Conservation (phyloP, 1,140 invertebrate species). For the Potamilus streckersoni region DNA sequence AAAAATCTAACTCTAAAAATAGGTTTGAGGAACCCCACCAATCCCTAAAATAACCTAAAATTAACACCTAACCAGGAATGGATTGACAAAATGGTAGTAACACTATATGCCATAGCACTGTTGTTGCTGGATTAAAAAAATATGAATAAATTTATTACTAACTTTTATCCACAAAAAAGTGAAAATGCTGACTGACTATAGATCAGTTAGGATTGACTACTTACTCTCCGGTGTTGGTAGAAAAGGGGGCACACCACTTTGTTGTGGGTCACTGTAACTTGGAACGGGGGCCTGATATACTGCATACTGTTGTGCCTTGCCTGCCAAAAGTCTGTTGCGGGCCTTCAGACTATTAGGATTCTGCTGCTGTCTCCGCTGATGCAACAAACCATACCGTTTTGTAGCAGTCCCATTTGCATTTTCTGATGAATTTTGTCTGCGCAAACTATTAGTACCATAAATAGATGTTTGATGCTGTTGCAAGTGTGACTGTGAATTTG, state of each 20-base stretch:
- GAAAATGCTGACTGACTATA: too few relatives aligned
- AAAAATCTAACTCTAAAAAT: too few relatives aligned
- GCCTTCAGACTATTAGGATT: conserved; percentile 35
- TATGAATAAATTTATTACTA: too few relatives aligned
- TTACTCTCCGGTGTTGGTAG: too few relatives aligned
- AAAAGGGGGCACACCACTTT: background rate
- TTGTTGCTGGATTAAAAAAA: too few relatives aligned
- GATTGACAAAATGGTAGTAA: background rate
- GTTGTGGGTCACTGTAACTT: conserved; percentile 25
- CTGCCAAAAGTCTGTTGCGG: conserved; percentile 8
- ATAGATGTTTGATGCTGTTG: background rate
- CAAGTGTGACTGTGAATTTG: conserved; percentile 6
- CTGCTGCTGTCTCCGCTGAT: conserved; percentile 43
- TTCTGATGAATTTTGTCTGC: conserved; percentile 20
- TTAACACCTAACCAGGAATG: background rate
- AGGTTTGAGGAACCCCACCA: too few relatives aligned
- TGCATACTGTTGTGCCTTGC: conserved; percentile 9
- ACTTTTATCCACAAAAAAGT: too few relatives aligned
- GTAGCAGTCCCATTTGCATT: conserved; percentile 28
- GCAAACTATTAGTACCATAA: background rate
- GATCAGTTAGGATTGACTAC: too few relatives aligned
- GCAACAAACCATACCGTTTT: conserved; percentile 46
- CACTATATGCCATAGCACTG: background rate
- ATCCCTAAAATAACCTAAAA: too few relatives aligned
- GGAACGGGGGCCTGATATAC: conserved; percentile 28